Conservation (phyloP, 1,140 invertebrate species). For the Cheumatopsyche charites region DNA sequence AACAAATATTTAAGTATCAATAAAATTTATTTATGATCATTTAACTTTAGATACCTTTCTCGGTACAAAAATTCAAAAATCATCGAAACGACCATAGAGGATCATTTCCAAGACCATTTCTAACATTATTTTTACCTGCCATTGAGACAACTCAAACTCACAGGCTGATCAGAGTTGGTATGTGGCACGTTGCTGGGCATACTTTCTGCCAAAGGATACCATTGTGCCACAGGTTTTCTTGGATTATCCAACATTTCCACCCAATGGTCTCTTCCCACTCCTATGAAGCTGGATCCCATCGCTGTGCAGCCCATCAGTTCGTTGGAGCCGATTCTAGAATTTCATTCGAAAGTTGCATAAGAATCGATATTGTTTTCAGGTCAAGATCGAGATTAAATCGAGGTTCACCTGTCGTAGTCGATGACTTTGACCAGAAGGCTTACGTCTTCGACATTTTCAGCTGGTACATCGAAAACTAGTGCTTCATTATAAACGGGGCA, state of each 20-base stretch:
- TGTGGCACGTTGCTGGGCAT: constrained; percentile 65
- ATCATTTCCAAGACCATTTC: neutral
- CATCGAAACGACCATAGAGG: neutral
- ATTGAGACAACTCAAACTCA: constrained; percentile 69
- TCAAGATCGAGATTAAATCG: neutral
- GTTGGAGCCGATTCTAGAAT: constrained; percentile 79
- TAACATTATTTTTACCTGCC: constrained; percentile 60
- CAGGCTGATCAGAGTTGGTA: constrained; percentile 62
- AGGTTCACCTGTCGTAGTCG: constrained; percentile 83
- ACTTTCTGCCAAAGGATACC: constrained; percentile 79
- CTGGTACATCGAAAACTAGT: constrained; percentile 78
- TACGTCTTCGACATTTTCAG: constrained; percentile 80
- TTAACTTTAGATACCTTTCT: constrained; percentile 25
- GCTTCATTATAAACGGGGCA: constrained; percentile 89
- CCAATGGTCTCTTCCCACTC: constrained; percentile 87
- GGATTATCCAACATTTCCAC: constrained; percentile 86
- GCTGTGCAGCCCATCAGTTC: constrained; percentile 85
- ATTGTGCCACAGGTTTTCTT: constrained; percentile 82
- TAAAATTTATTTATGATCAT: no score
- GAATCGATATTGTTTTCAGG: neutral
- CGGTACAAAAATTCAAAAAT: constrained; percentile 2
- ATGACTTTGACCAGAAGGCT: constrained; percentile 85
- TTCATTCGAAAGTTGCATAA: neutral
- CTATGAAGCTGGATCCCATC: constrained; percentile 77
- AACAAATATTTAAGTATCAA: no score